Evolutionary conservation across 2,797 vertebrate species (phyloP).

Genomic region (Silurus lanzhouensis): DNA sequence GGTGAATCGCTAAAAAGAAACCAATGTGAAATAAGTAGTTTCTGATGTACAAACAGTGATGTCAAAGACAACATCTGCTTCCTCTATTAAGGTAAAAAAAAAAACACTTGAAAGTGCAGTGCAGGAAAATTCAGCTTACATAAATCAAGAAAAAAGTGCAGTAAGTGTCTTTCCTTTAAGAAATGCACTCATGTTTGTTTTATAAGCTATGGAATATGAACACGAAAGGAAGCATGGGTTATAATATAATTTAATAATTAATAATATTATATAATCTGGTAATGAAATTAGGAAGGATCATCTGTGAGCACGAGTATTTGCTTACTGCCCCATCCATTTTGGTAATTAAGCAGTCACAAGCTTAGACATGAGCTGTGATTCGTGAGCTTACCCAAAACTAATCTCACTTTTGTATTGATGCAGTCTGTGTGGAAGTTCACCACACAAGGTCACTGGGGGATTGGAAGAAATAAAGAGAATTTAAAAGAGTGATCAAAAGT

Average conservation of each 20-base stretch:
- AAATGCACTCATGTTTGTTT: slow-evolving; percentile 47
- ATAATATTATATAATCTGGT: slow-evolving; percentile 53
- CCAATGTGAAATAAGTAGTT: slow-evolving; percentile 61
- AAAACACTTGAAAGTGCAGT: background rate
- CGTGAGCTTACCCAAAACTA: background rate
- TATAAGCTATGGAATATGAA: slow-evolving; percentile 40
- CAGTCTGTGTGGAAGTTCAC: background rate
- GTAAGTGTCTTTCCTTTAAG: slow-evolving; percentile 59
- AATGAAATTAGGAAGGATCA: slow-evolving; percentile 70
- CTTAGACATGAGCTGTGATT: background rate
- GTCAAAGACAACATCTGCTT: slow-evolving; percentile 68
- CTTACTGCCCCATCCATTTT: background rate
- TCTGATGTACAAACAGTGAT: slow-evolving; percentile 58
- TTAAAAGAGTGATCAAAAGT: too few relatives aligned
- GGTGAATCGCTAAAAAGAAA: slow-evolving; percentile 40
- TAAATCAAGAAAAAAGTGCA: slow-evolving; percentile 55
- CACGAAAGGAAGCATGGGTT: slow-evolving; percentile 45
- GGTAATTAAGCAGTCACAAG: background rate
- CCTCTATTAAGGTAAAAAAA: slow-evolving; percentile 62
- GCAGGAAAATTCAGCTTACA: slow-evolving; percentile 40
- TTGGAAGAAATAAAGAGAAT: background rate
- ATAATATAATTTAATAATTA: background rate
- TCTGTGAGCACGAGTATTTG: slow-evolving; percentile 50
- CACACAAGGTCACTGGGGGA: background rate
- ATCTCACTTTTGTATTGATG: slow-evolving; percentile 14